Evolutionary conservation across 2,113 vertebrate genomes (phyloP).

Genomic region (Corythaeola cristata): DNA sequence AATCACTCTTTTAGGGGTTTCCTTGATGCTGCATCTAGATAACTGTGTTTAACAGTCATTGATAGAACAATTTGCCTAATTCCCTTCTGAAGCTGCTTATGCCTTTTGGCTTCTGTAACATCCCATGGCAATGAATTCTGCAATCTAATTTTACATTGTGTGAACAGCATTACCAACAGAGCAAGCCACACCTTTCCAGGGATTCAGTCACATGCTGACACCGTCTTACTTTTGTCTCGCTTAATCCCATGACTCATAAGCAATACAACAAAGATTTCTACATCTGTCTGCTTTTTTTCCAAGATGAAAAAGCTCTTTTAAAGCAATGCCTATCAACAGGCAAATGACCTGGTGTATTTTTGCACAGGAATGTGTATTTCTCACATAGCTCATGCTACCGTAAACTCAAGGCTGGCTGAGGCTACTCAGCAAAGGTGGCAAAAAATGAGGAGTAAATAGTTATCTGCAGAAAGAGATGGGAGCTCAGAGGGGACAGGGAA

Average conservation of each 20-base stretch:
- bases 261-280: neutral
- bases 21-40: neutral
- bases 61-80: neutral
- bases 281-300: neutral
- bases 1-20: neutral
- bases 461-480: neutral
- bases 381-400: neutral
- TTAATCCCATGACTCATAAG: slow-evolving; percentile 21
- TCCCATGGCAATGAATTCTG: slow-evolving; percentile 18
- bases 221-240: neutral
- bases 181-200: neutral
- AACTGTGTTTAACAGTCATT: neutral
- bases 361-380: neutral
- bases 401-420: neutral
- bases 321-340: neutral
- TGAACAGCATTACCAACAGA: neutral
- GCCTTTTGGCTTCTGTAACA: neutral
- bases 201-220: slow-evolving; percentile 10
- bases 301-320: neutral
- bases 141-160: neutral
- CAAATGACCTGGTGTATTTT: neutral
- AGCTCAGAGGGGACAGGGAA: neutral
- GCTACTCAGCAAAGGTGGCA: neutral
- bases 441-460: neutral
- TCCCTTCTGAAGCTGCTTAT: neutral